phyloP scores from a whole-genome alignment of 2,888 invertebrate genomes.

The Tiphia femorata region DNA sequence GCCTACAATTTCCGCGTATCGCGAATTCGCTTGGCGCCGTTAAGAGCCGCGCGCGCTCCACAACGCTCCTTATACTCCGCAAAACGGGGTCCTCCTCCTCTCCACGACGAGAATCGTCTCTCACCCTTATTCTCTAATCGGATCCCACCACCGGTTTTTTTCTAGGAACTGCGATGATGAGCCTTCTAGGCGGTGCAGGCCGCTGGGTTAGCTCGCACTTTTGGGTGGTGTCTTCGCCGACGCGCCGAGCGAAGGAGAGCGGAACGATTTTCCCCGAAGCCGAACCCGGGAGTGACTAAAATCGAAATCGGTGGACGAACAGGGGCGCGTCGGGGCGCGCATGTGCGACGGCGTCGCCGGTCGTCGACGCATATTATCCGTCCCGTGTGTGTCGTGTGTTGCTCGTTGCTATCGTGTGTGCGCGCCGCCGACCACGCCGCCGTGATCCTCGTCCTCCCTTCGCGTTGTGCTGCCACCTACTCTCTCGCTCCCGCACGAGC shows the following conservation, averaged over 20 bases:
- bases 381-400: conserved; percentile 31
- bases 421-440: no score
- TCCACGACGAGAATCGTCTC: no score
- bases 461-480: no score
- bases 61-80: no score
- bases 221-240: conserved; percentile 8
- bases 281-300: conserved; percentile 68
- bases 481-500: conserved; percentile 23
- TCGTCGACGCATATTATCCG: conserved; percentile 61
- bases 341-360: conserved; percentile 65
- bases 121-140: not conserved
- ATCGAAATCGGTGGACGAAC: conserved; percentile 68
- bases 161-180: not conserved
- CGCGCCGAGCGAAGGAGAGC: conserved; percentile 26
- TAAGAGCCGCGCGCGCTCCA: no score
- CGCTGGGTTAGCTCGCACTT: no score
- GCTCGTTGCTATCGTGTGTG: no score
- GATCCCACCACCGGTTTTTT: not conserved
- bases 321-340: conserved; percentile 61
- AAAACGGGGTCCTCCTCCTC: no score
- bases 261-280: conserved; percentile 65
- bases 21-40: no score
- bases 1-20: no score
- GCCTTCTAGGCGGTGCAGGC: no score
- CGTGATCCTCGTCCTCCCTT: not conserved